A percentile compares a stretch with the other conserved stretches of the same genome.
These are phyloP conservation scores for Geococcyx californianus DNA, from an alignment of 2,113 vertebrate species.

Conservation along the genomic window DNA sequence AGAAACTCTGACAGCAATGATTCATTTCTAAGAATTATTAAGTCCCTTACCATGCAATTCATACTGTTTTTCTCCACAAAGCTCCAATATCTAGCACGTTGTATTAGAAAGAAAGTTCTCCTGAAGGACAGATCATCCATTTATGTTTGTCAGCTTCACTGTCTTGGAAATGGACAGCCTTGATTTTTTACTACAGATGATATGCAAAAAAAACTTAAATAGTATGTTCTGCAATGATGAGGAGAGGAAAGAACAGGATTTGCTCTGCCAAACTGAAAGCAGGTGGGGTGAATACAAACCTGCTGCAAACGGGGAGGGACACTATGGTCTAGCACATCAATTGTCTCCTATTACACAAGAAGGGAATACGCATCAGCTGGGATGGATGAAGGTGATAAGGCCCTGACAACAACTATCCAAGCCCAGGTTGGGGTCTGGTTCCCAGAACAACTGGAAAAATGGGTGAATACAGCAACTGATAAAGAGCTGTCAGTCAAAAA, in stretches of 20 bases:
- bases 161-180: not conserved
- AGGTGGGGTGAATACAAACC: fast-evolving
- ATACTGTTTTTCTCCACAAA: not conserved
- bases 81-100: not conserved
- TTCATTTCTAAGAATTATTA: constrained; percentile 30
- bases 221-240: not conserved
- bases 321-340: not conserved
- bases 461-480: not conserved
- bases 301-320: not conserved
- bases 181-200: not conserved
- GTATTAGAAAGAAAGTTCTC: not conserved
- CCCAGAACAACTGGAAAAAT: not conserved
- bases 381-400: not conserved
- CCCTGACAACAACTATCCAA: not conserved
- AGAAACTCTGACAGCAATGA: constrained; percentile 53
- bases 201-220: not conserved
- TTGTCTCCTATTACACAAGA: fast-evolving
- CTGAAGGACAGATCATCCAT: not conserved
- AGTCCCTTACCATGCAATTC: constrained; percentile 7
- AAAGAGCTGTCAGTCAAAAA: not conserved
- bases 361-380: not conserved
- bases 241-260: not conserved
- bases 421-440: not conserved
- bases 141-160: not conserved
- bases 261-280: not conserved